Base-by-base conservation (phyloP, 2,888 invertebrate species). In the Lasioglossum zephyrum region DNA sequence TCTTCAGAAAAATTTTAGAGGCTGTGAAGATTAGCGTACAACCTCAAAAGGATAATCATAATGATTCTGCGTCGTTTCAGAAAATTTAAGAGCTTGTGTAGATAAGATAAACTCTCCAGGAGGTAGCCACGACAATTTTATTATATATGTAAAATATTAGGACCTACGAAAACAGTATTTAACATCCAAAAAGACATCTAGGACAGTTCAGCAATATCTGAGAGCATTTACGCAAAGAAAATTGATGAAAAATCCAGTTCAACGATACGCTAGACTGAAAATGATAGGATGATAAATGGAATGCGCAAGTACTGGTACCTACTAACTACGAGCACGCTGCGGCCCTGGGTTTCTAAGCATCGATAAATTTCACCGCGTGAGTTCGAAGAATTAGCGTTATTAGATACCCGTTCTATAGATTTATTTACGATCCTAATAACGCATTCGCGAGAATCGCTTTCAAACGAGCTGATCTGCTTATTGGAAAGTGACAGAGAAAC, bases 331-430 rank as follows among this genome's bases (percentile, higher is more conserved):
- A 16, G 11, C 26, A 31, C 16, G 26, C 13, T 63, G 63, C 63
- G 63, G 63, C 31, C 31, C 63, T 63, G 63, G 26, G 26, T 63
- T 63, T 63, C 90, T 83, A 81, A 88, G 86, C 86, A 66, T 80
- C 86, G 86, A 89, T 89, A 90, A 89, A 89, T 90, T 84, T 80
- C 79, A 63, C 41, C 73, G n/a, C 77, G 75, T 49, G 47, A 72
- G 72, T 72, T 31, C 49, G 22, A 66, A 36, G 72, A 85, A 86
- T 86, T 81, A 69, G 31, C 73, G 47, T 78, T 76, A 63, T 73
- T 57, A 44, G 53, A 85, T 66, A 31, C 66, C 16, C 73, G 69
- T 77, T 72, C 66, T 26, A 66, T 9, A 49, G 41, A n/a, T 41
- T 79, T 69, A 73, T 85, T 85, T 85, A 77, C 70, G 74, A 70